Base-by-base conservation (phyloP, 2,888 invertebrate species). In the Ommatoiulus sabulosus region DNA sequence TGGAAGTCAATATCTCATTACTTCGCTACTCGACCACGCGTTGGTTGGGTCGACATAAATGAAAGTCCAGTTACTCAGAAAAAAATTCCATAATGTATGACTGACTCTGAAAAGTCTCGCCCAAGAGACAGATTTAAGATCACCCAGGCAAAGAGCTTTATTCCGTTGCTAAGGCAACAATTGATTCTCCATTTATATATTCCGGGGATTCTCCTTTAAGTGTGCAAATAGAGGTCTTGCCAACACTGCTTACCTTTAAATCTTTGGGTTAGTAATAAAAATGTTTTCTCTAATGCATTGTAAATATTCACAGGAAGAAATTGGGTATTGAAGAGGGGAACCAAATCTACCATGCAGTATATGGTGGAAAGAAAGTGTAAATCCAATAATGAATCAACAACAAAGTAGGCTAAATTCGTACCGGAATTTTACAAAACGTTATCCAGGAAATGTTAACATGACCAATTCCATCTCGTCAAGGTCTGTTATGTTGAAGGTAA, bases 151-250 rank as follows among this genome's bases (percentile, higher is more conserved):
- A 72, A 72, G 72, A 72, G 72, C 72, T 24, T 24, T 72, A 72
- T 72, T 72, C 24, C 24, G 72, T 72, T 72, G 72, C 72, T 24
- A 24, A 24, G 72, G 72, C 72, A 72, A 72, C 72, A 72, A 72
- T 72, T 72, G 72, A 72, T 72, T 72, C 72, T 72, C 72, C 72
- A 72, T 72, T 72, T 72, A 72, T 72, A 72, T 72, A 72, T 72
- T 72, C 72, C 72, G 24, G 72, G 72, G 72, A 72, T 72, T 72
- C 72, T 72, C 72, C 72, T 72, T 72, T 72, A 72, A 72, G 72
- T 72, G 72, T 72, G 72, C 72, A 72, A 72, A 72, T 72, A 72
- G 72, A 72, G 72, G 72, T 72, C 24, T 72, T 24, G 72, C 72
- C 72, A 24, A 72, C 72, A 24, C 72, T 72, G 72, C 72, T 24